phyloP scores from a whole-genome alignment of 2,888 invertebrate genomes.

The Herminia tarsipennalis region DNA sequence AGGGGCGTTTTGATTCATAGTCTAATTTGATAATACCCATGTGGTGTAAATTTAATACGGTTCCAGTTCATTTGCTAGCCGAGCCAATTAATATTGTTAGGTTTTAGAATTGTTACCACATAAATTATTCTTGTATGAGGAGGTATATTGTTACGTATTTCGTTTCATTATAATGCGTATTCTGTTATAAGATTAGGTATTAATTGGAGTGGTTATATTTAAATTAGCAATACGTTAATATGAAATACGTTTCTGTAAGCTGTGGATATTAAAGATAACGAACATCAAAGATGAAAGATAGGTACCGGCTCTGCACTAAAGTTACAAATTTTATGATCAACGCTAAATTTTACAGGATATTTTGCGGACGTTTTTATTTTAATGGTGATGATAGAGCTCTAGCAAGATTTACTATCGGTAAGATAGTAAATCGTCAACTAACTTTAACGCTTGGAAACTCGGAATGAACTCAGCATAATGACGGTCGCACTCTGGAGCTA shows the following conservation, averaged over 20 bases:
- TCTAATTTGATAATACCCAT: conserved; percentile 57
- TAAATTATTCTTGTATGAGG: conserved; percentile 17
- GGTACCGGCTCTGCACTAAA: conserved; percentile 10
- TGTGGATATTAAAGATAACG: conserved; percentile 11
- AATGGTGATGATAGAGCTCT: conserved; percentile 47
- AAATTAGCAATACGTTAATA: neutral
- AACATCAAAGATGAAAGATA: conserved; percentile 25
- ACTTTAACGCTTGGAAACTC: conserved; percentile 69
- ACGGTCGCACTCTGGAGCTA: conserved; percentile 66
- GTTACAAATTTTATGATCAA: conserved; percentile 39
- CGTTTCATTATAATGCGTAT: conserved; percentile 9
- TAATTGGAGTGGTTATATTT: no score
- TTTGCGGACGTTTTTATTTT: conserved; percentile 57
- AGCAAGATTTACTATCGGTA: conserved; percentile 67
- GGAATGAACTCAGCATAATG: conserved; percentile 70
- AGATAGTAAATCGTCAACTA: conserved; percentile 66
- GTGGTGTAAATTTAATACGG: conserved; percentile 50
- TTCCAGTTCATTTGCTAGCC: conserved; percentile 30
- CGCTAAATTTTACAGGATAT: conserved; percentile 36
- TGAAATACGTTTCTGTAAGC: neutral
- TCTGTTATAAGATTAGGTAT: no score
- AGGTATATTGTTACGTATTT: conserved; percentile 9
- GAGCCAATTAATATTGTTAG: conserved; percentile 34
- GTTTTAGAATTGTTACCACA: conserved; percentile 23
- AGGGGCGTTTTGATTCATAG: conserved; percentile 54